phyloP scores from a whole-genome alignment of 2,113 vertebrate genomes.

The Eptesicus fuscus region DNA sequence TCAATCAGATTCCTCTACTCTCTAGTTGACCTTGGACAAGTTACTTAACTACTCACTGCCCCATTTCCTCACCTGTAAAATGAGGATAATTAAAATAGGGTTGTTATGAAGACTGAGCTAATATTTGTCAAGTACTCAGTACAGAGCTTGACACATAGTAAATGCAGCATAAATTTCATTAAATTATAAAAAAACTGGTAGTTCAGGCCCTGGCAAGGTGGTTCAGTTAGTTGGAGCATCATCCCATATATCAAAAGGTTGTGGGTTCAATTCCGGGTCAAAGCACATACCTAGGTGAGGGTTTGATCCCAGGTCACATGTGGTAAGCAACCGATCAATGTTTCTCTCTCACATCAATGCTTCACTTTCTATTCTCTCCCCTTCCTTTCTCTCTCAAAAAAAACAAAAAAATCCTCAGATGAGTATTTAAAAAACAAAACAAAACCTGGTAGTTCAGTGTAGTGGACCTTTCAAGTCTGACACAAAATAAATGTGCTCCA shows the following conservation, averaged over 20 bases:
- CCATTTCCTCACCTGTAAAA: constrained; percentile 30
- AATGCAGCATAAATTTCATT: neutral
- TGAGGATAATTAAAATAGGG: neutral
- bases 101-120: neutral
- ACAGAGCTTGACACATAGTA: neutral
- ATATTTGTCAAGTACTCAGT: constrained; percentile 13
- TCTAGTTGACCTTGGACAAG: neutral
- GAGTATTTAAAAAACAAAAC: no score
- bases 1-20: neutral
- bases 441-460: neutral
- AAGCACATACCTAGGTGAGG: neutral
- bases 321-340: neutral
- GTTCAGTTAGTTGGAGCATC: neutral
- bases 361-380: neutral
- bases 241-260: neutral
- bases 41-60: neutral
- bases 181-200: neutral
- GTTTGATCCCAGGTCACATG: neutral
- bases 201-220: neutral
- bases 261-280: neutral
- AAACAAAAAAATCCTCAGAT: no score
- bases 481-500: constrained; percentile 2
- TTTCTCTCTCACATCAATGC: neutral
- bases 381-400: no score
- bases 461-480: neutral